A percentile compares a stretch with the other conserved stretches of the same genome.
These are phyloP conservation scores for Mimachlamys varia DNA, from an alignment of 2,888 invertebrate genomes.

Conservation along the genomic window DNA sequence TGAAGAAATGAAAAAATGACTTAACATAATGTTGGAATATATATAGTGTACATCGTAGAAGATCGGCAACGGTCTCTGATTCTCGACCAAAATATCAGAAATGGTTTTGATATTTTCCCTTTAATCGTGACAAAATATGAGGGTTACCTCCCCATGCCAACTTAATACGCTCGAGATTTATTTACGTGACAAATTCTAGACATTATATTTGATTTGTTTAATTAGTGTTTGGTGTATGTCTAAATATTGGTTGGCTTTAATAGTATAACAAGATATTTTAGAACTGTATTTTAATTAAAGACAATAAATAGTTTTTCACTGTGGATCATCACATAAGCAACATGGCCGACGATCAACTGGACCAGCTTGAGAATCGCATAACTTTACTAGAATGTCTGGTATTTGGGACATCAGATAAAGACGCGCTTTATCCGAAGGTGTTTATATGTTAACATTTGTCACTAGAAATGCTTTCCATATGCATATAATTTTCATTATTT, in stretches of 20 bases:
- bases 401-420: constrained; percentile 76
- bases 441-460: not conserved
- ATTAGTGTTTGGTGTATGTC: too few species aligned
- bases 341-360: constrained; percentile 70
- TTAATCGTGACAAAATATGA: not conserved
- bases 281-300: not conserved
- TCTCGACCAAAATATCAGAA: too few species aligned
- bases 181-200: not conserved
- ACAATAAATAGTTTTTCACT: not conserved
- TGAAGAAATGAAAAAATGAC: too few species aligned
- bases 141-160: not conserved
- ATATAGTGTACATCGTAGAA: too few species aligned
- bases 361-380: constrained; percentile 71
- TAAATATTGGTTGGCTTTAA: too few species aligned
- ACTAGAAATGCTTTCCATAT: not conserved
- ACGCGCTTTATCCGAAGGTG: constrained; percentile 77
- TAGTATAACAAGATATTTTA: not conserved
- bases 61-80: too few species aligned
- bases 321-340: constrained; percentile 40
- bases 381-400: constrained; percentile 71
- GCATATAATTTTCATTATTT: not conserved
- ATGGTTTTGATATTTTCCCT: not conserved
- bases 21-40: too few species aligned
- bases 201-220: not conserved
- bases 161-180: not conserved